These are phyloP conservation scores for Eulemur macaco DNA, from an alignment of 2,113 vertebrate species.

Conservation along the genomic window DNA sequence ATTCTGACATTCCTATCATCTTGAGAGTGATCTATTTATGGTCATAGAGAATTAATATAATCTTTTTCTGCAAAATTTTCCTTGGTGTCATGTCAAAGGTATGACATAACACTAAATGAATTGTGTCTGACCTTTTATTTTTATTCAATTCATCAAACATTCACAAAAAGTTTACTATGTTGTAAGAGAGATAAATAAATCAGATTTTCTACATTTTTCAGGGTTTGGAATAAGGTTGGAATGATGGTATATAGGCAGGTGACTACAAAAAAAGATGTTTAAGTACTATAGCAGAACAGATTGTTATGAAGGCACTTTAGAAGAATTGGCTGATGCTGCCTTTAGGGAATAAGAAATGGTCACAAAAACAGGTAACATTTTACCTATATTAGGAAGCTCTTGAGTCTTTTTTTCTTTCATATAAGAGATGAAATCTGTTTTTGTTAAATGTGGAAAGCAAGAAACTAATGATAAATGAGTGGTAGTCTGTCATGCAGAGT, in stretches of 20 bases:
- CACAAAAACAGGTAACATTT: background rate
- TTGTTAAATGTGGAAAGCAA: background rate
- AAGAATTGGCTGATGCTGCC: background rate
- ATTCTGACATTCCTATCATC: background rate
- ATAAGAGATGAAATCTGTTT: background rate
- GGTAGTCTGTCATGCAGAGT: background rate
- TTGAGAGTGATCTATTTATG: background rate
- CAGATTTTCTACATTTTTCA: background rate
- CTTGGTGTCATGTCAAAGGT: background rate
- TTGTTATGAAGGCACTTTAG: background rate
- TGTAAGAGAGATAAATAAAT: background rate
- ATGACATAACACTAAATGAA: background rate
- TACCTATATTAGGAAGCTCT: background rate
- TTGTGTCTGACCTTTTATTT: background rate
- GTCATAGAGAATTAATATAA: background rate
- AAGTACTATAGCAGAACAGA: background rate
- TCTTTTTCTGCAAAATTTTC: background rate
- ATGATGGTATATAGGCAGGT: background rate
- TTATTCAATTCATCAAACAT: background rate
- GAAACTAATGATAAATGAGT: background rate
- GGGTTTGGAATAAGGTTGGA: background rate
- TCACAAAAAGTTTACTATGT: background rate
- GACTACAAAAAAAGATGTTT: background rate
- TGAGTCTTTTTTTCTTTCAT: background rate
- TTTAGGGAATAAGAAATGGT: background rate